These are phyloP conservation scores for Cylindroiulus punctatus DNA, from an alignment of 2,888 invertebrate genomes.

Conservation along the genomic window DNA sequence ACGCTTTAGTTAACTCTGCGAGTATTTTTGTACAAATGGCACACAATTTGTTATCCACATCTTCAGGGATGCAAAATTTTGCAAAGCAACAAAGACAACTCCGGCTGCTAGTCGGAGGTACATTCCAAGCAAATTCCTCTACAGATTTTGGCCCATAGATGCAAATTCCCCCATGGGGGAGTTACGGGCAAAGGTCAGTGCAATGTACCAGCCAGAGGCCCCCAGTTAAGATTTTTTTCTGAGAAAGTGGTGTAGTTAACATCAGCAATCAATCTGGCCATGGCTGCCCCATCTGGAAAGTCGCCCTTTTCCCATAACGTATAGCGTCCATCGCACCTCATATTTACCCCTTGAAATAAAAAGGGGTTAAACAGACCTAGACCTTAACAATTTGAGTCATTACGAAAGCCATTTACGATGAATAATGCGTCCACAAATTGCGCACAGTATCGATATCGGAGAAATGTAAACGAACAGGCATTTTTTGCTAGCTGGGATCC, in stretches of 20 bases:
- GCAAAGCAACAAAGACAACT: no score
- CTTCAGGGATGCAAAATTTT: no score
- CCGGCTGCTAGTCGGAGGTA: no score
- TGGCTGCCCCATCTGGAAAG: background rate
- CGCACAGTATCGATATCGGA: background rate
- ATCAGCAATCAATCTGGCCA: background rate
- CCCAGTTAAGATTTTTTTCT: background rate
- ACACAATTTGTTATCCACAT: no score
- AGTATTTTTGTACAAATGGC: no score
- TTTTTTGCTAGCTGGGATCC: slow-evolving; percentile 10
- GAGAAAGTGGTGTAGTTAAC: background rate
- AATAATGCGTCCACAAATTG: slow-evolving; percentile 11
- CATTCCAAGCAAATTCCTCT: background rate
- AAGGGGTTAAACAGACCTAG: slow-evolving; percentile 23
- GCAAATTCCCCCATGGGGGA: background rate
- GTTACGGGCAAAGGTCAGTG: background rate
- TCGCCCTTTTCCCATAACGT: background rate
- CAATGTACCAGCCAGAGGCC: background rate
- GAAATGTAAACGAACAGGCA: background rate
- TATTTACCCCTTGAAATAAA: background rate
- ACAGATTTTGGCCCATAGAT: background rate
- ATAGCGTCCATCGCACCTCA: background rate
- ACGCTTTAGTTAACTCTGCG: no score
- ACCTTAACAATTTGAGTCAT: background rate
- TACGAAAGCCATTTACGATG: background rate